Conservation (phyloP, 1,140 invertebrate species). For the Saccostrea echinata region DNA sequence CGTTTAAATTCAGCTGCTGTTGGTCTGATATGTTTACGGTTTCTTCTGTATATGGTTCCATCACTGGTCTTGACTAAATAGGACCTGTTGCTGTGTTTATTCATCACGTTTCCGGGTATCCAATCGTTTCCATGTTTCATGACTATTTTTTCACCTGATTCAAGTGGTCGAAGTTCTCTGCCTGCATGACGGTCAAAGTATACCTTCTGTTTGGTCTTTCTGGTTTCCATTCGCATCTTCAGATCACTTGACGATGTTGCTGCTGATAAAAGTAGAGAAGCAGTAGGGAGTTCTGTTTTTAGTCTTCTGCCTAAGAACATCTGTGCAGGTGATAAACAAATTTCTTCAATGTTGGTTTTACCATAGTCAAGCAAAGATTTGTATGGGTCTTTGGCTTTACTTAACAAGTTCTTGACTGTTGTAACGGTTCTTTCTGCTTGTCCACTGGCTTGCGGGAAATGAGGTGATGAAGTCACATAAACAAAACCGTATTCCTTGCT, state of each 20-base stretch:
- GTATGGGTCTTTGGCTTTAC: conserved; percentile 37
- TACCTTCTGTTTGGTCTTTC: neutral
- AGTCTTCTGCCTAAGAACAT: conserved; percentile 42
- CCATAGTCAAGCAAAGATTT: conserved; percentile 42
- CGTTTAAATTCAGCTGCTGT: neutral
- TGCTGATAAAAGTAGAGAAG: neutral
- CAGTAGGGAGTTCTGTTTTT: conserved; percentile 41
- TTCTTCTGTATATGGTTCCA: neutral
- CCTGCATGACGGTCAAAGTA: neutral
- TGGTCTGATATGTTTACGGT: neutral
- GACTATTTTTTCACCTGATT: neutral
- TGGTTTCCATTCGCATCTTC: neutral
- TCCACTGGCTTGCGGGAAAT: conserved; percentile 72
- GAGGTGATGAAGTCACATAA: conserved; percentile 64
- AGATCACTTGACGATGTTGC: neutral
- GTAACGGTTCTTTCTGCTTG: conserved; percentile 61
- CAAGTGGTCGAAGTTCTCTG: neutral
- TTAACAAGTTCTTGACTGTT: conserved; percentile 45
- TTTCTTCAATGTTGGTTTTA: conserved; percentile 32
- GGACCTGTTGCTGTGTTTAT: neutral
- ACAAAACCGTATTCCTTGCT: conserved; percentile 76
- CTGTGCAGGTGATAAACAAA: conserved; percentile 49
- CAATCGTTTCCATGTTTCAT: neutral
- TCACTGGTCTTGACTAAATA: neutral
- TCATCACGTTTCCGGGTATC: neutral